Conservation (phyloP, 2,797 vertebrate species). For the Hippopotamyrus pictus region DNA sequence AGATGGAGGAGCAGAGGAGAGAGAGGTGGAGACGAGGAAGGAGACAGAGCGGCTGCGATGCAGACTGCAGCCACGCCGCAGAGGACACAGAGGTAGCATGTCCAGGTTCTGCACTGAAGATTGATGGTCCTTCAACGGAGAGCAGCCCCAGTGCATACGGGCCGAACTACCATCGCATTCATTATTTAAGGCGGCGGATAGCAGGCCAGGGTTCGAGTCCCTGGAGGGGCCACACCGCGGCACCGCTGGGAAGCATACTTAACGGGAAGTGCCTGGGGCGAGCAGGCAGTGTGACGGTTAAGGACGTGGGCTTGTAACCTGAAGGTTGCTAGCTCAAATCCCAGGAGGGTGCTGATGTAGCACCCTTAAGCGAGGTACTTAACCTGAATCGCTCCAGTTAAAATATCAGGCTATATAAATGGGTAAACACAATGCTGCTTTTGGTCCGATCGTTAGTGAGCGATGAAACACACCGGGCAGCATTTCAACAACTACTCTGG, state of each 20-base stretch:
- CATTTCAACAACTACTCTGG: background rate
- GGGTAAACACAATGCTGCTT: slow-evolving; percentile 3
- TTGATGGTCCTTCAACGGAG: background rate
- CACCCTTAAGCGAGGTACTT: slow-evolving; percentile 6
- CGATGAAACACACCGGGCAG: background rate
- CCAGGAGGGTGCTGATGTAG: background rate
- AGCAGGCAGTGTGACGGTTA: slow-evolving; percentile 1
- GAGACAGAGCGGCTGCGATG: background rate
- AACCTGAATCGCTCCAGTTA: slow-evolving; percentile 10
- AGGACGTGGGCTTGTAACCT: slow-evolving; percentile 5
- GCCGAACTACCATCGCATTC: background rate
- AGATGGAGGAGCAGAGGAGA: background rate
- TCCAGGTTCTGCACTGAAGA: background rate
- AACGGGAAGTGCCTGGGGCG: background rate
- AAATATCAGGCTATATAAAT: background rate
- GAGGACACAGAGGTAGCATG: background rate
- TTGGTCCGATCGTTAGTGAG: background rate
- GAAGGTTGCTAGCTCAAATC: slow-evolving; percentile 7
- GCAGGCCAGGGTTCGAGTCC: slow-evolving; percentile 1
- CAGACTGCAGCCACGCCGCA: background rate
- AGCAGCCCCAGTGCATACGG: background rate
- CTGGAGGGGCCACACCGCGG: background rate
- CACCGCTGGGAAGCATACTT: background rate
- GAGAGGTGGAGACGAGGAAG: background rate
- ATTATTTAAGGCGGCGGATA: slow-evolving; percentile 1